Evolutionary conservation across 53 echinoderm and acorn worm genomes (phyloP).

Genomic region (Zoroaster sp.): DNA sequence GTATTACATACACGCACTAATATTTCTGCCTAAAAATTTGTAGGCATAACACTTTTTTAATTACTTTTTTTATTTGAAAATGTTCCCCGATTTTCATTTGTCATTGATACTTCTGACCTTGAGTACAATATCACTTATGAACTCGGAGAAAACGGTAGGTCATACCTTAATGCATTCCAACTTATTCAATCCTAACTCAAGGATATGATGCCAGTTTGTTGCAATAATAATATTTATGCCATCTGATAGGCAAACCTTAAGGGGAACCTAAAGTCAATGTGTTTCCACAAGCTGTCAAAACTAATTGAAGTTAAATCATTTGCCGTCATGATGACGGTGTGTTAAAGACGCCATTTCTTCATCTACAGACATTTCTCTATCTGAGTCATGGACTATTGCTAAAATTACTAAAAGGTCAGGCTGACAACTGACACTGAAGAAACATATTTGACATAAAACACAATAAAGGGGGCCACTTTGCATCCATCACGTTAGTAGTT

Average conservation of each 20-base stretch:
- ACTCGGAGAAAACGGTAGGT: neutral
- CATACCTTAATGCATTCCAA: neutral
- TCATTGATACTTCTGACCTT: no score
- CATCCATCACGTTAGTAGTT: no score
- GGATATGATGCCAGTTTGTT: neutral
- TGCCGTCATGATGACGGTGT: neutral
- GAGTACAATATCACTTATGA: no score
- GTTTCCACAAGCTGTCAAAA: slow-evolving; percentile 18
- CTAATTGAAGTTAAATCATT: neutral
- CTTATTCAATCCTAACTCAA: neutral
- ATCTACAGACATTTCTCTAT: neutral
- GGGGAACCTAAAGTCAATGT: neutral
- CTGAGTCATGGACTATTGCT: neutral
- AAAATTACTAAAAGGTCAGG: no score
- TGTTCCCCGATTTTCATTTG: no score
- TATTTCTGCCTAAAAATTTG: no score
- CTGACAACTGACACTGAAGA: no score
- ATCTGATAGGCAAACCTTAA: neutral
- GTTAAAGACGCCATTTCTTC: neutral
- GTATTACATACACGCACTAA: no score
- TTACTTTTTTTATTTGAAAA: no score
- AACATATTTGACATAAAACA: no score
- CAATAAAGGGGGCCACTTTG: no score
- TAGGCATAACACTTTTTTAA: no score
- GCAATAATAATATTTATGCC: neutral